Conservation (phyloP, 2,797 vertebrate species). For the Australoheros facetus region DNA sequence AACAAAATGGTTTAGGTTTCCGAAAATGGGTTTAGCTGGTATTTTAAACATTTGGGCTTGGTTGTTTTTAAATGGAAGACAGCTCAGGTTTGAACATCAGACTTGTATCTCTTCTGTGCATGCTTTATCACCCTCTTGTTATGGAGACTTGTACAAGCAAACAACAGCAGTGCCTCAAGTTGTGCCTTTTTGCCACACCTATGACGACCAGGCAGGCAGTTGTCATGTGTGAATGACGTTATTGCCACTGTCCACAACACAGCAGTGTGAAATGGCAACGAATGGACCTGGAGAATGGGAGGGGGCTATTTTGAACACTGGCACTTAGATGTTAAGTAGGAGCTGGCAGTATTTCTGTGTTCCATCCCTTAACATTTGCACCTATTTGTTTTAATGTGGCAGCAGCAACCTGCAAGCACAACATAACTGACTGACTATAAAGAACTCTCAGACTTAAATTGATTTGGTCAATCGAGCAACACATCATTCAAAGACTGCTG, state of each 20-base stretch:
- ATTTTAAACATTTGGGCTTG: not conserved
- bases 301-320: conserved; percentile 62
- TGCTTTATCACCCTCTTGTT: not conserved
- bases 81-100: not conserved
- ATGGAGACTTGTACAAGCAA: conserved; percentile 18
- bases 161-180: conserved; percentile 20
- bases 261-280: conserved; percentile 65
- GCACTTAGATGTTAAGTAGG: conserved; percentile 62
- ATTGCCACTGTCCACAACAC: conserved; percentile 60
- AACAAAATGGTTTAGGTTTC: not conserved
- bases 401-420: not conserved
- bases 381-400: not conserved
- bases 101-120: not conserved
- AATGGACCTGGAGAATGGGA: conserved; percentile 28
- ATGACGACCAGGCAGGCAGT: conserved; percentile 54
- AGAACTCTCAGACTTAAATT: not conserved
- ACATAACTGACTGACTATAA: not conserved
- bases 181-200: conserved; percentile 44
- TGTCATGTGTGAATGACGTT: conserved; percentile 76
- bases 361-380: not conserved
- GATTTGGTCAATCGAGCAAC: not conserved
- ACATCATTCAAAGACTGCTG: not conserved
- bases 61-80: not conserved
- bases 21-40: not conserved
- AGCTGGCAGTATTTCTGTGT: conserved; percentile 46